Conservation (phyloP, 2,797 vertebrate genomes). For the Muscicapa comitata region DNA sequence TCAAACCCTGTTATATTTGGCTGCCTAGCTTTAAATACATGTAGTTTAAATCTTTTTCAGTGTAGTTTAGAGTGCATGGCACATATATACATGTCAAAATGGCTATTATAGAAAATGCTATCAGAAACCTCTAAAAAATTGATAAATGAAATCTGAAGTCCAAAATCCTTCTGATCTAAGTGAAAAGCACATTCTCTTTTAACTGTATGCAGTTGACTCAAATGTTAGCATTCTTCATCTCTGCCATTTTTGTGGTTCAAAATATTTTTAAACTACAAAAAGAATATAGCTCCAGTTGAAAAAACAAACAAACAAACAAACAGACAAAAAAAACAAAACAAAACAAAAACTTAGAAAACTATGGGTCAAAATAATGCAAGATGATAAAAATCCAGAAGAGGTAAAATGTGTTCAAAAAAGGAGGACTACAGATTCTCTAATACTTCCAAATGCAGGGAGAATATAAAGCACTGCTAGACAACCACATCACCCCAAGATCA, state of each 20-base stretch:
- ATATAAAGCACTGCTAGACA: background rate
- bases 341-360: background rate
- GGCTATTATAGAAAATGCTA: background rate
- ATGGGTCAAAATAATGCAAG: background rate
- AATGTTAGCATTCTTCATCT: background rate
- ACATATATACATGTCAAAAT: background rate
- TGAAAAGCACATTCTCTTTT: background rate
- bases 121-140: background rate
- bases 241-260: background rate
- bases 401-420: background rate
- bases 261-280: background rate
- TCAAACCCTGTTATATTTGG: background rate
- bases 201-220: background rate
- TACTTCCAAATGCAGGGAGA: background rate
- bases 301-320: background rate
- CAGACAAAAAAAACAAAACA: background rate
- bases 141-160: background rate
- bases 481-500: background rate
- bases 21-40: background rate
- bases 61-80: background rate
- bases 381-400: background rate
- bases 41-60: background rate
- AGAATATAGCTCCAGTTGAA: background rate
- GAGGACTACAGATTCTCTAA: background rate
- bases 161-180: background rate